phyloP scores from a whole-genome alignment of 2,797 vertebrate genomes.

The Hoplostethus atlanticus region DNA sequence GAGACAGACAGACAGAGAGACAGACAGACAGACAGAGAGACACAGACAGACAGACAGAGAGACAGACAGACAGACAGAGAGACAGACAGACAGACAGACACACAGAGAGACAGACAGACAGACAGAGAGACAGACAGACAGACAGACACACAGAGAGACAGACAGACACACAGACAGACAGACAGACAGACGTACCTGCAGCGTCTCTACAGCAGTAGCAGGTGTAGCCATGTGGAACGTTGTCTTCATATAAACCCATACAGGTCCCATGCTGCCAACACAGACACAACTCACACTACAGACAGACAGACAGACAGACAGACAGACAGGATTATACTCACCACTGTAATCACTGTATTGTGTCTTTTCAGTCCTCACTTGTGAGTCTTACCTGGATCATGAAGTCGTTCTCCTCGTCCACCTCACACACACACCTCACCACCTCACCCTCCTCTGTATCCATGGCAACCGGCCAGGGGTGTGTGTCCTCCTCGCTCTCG shows the following conservation, averaged over 20 bases:
- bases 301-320: background rate
- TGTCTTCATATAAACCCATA: constrained; percentile 97
- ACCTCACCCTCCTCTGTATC: constrained; percentile 89
- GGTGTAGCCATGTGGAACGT: constrained; percentile 93
- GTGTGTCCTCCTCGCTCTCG: constrained; percentile 92
- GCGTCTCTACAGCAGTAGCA: constrained; percentile 96
- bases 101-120: background rate
- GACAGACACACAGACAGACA: background rate
- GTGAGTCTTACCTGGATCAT: constrained; percentile 93
- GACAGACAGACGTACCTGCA: constrained; percentile 83
- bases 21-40: constrained; percentile 7
- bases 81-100: background rate
- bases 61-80: background rate
- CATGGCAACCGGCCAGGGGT: constrained; percentile 81
- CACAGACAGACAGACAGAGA: background rate
- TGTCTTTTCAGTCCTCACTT: too few relatives aligned
- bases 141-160: background rate
- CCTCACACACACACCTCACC: constrained; percentile 95
- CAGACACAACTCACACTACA: constrained; percentile 95
- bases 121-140: constrained; percentile 26
- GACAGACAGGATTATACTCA: background rate
- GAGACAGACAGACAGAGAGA: background rate
- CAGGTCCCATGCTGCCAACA: constrained; percentile 99
- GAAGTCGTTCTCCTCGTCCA: constrained; percentile 98
- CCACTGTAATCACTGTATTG: too few relatives aligned